These are phyloP conservation scores for Sebastes baramenuke DNA, from an alignment of 2,797 vertebrate species.

Conservation along the genomic window DNA sequence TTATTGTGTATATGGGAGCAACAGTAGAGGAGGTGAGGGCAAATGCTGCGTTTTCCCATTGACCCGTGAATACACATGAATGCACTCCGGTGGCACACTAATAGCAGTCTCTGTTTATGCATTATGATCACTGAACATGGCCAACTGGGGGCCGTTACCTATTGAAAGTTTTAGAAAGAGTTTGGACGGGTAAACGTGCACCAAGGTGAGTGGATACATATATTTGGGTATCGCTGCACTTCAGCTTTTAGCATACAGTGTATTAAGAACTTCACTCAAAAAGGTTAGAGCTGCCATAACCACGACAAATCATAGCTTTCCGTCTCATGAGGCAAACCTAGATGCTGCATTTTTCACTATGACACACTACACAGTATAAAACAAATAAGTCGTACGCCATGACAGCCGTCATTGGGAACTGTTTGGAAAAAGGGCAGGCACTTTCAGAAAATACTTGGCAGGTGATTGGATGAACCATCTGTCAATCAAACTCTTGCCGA, in stretches of 20 bases:
- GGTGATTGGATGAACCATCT: too few species aligned
- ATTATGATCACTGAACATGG: slow-evolving; percentile 39
- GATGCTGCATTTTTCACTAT: not conserved
- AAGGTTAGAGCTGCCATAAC: not conserved
- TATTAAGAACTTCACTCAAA: not conserved
- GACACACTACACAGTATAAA: not conserved
- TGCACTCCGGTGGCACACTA: slow-evolving; percentile 50
- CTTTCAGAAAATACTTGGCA: too few species aligned
- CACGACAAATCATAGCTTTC: not conserved
- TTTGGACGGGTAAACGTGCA: not conserved
- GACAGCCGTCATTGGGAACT: too few species aligned
- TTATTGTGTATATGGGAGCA: slow-evolving; percentile 74
- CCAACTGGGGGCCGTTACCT: slow-evolving; percentile 18
- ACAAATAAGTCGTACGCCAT: too few species aligned
- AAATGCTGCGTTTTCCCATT: slow-evolving; percentile 65
- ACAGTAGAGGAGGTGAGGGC: slow-evolving; percentile 64
- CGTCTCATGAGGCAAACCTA: not conserved
- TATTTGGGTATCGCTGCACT: not conserved
- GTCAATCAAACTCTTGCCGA: too few species aligned
- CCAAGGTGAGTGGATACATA: not conserved
- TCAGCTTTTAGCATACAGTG: not conserved
- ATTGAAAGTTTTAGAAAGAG: slow-evolving; percentile 25
- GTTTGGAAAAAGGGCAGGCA: too few species aligned
- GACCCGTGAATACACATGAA: slow-evolving; percentile 74
- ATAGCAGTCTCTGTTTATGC: slow-evolving; percentile 58